Percentiles rank a stretch among this genome's conserved stretches.
These are phyloP conservation scores for Pedicia rivosa DNA, from an alignment of 2,888 invertebrate genomes.

Conservation along the genomic window DNA sequence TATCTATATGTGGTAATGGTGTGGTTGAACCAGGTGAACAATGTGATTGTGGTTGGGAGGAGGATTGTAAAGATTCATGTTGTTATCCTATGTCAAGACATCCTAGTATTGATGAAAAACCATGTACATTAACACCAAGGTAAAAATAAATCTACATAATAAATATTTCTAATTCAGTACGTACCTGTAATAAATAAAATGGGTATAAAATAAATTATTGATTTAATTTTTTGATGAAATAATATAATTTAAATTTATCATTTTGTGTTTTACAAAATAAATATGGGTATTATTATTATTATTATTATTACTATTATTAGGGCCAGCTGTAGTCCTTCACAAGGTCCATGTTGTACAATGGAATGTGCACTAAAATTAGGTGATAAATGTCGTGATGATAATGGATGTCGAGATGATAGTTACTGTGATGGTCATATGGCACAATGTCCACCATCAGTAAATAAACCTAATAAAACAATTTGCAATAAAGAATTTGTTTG, in stretches of 20 bases:
- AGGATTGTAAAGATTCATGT: slow-evolving; percentile 86
- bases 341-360: slow-evolving; percentile 91
- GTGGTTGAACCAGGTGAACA: slow-evolving; percentile 94
- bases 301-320: slow-evolving; percentile 7
- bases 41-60: slow-evolving; percentile 98
- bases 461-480: slow-evolving; percentile 86
- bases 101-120: slow-evolving; percentile 59
- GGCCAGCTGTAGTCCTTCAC: slow-evolving; percentile 28
- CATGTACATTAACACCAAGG: slow-evolving; percentile 71
- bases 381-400: slow-evolving; percentile 80
- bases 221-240: no score
- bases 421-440: slow-evolving; percentile 83
- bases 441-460: slow-evolving; percentile 80
- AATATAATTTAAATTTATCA: slow-evolving; percentile 33
- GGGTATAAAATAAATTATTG: no score
- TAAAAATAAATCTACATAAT: no score
- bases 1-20: slow-evolving; percentile 94
- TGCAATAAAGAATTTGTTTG: slow-evolving; percentile 97
- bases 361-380: slow-evolving; percentile 73
- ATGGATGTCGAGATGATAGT: slow-evolving; percentile 84
- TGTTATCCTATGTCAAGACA: slow-evolving; percentile 81
- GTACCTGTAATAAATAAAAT: no score
- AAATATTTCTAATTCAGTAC: no score
- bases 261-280: slow-evolving; percentile 1
- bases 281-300: no score